These are phyloP conservation scores for Lacerta agilis DNA, from an alignment of 2,797 vertebrate genomes.

Conservation along the genomic window DNA sequence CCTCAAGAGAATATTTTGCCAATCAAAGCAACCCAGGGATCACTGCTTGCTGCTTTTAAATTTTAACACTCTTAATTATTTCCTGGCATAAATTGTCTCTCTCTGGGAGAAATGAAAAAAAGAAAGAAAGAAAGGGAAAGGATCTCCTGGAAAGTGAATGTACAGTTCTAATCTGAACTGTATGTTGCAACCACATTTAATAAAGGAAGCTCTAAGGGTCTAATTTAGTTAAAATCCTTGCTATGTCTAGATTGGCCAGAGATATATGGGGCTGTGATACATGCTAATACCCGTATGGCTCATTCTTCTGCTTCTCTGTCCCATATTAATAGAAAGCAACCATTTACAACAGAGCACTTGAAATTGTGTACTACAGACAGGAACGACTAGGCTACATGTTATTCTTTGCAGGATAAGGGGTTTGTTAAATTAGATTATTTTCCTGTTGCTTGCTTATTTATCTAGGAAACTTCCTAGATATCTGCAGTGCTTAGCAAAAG, in stretches of 20 bases:
- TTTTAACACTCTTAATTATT: constrained; percentile 46
- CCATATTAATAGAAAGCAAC: background rate
- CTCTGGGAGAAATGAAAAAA: background rate
- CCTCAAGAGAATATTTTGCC: constrained; percentile 59
- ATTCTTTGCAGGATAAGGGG: background rate
- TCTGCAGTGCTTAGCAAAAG: too few species aligned
- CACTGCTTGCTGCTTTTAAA: constrained; percentile 40
- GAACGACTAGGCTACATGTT: background rate
- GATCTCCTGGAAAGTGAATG: constrained; percentile 22
- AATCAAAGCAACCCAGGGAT: constrained; percentile 49
- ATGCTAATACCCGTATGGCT: background rate
- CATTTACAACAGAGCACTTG: background rate
- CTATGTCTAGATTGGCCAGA: constrained; percentile 36
- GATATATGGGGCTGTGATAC: constrained; percentile 21
- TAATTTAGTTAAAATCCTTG: constrained; percentile 23
- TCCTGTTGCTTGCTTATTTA: background rate
- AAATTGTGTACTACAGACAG: background rate
- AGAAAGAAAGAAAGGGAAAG: background rate
- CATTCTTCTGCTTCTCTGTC: background rate
- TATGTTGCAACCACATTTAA: constrained; percentile 18
- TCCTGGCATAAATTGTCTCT: constrained; percentile 41
- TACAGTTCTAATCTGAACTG: background rate
- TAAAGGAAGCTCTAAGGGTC: constrained; percentile 21
- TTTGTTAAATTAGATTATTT: background rate
- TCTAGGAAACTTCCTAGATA: too few species aligned